Percentiles rank a stretch among this genome's conserved stretches.
phyloP scores from a whole-genome alignment of 37 sponge, comb jelly and placozoan genomes.

The Dysidea cf. avara region DNA sequence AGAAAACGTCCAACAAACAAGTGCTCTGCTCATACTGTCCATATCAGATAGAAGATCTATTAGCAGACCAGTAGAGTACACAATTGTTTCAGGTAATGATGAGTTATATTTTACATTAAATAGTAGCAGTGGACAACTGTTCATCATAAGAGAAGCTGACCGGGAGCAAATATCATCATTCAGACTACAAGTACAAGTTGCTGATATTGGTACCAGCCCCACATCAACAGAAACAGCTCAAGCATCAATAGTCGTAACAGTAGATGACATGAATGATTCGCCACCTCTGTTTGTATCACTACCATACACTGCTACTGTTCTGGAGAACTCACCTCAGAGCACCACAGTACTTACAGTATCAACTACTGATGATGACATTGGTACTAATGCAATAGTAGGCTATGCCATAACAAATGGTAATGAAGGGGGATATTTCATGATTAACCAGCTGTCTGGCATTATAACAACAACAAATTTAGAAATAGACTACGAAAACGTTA shows the following conservation, averaged over 20 bases:
- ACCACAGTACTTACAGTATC: too few species aligned
- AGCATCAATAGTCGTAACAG: conserved; percentile 16
- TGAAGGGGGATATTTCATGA: not conserved
- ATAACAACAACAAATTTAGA: too few species aligned
- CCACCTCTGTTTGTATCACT: conserved; percentile 35
- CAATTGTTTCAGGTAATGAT: conserved; percentile 35
- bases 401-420: conserved; percentile 10
- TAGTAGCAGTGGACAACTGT: conserved; percentile 19
- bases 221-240: not conserved
- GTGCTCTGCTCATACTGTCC: not conserved
- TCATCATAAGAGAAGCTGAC: conserved; percentile 14
- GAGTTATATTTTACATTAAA: conserved; percentile 19
- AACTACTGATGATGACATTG: too few species aligned
- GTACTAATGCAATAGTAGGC: too few species aligned
- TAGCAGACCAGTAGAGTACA: conserved; percentile 38
- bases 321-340: not conserved
- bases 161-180: too few species aligned
- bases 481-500: too few species aligned
- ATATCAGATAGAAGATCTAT: conserved; percentile 31
- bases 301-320: conserved; percentile 14
- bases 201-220: too few species aligned
- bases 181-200: too few species aligned
- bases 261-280: conserved; percentile 58
- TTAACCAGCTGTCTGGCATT: too few species aligned
- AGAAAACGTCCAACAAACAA: conserved; percentile 15